These are phyloP conservation scores for Anniella stebbinsi DNA, from an alignment of 2,797 vertebrate species.

Conservation along the genomic window DNA sequence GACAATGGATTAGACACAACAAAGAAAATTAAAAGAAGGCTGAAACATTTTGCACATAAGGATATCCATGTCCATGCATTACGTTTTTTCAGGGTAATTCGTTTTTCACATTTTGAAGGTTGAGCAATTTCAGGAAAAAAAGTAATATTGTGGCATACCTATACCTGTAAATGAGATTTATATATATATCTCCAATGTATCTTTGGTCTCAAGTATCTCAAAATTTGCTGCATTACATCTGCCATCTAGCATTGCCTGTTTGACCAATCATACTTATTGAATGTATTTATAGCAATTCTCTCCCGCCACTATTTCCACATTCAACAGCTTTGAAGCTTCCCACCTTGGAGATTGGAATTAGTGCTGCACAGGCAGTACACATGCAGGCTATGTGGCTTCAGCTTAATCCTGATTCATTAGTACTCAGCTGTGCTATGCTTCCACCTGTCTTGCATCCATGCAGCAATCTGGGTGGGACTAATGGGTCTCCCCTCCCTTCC, in stretches of 20 bases:
- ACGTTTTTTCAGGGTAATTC: background rate
- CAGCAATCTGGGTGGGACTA: background rate
- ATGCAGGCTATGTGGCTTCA: slow-evolving; percentile 5
- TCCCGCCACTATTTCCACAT: background rate
- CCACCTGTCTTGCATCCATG: slow-evolving; percentile 28
- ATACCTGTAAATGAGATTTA: background rate
- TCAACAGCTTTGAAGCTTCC: background rate
- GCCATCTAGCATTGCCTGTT: background rate
- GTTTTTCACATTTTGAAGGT: background rate
- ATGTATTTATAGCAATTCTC: slow-evolving; percentile 1
- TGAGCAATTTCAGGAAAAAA: background rate
- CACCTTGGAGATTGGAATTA: background rate
- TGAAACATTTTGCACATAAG: background rate
- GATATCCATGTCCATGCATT: background rate
- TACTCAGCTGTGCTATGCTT: background rate
- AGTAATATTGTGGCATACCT: background rate
- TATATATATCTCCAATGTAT: too few species aligned
- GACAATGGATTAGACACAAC: background rate
- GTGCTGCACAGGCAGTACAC: background rate
- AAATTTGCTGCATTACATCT: background rate
- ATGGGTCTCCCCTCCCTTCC: slow-evolving; percentile 16
- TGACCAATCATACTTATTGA: background rate
- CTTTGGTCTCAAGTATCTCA: background rate
- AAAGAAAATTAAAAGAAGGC: background rate
- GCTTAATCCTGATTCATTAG: background rate